These are phyloP conservation scores for Perodicticus potto DNA, from an alignment of 2,797 vertebrate genomes.

Conservation along the genomic window DNA sequence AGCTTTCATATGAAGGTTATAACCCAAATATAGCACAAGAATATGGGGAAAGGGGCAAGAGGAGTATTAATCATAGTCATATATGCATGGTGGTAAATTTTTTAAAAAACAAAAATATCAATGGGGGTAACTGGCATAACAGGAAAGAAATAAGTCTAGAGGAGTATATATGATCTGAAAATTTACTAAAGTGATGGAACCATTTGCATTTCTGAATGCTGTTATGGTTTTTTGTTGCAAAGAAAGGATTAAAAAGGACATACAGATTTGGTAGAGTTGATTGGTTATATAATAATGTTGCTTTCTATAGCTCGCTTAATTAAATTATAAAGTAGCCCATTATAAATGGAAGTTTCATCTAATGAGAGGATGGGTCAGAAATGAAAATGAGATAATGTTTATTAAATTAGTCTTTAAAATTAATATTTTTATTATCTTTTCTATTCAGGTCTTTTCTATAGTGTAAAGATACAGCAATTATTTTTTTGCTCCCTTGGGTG, in stretches of 20 bases:
- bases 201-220: neutral
- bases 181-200: neutral
- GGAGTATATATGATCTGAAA: neutral
- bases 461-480: neutral
- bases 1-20: no score
- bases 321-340: neutral
- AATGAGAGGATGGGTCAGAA: neutral
- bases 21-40: no score
- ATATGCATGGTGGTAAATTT: neutral
- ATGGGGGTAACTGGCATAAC: neutral
- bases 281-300: neutral
- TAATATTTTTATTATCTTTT: neutral
- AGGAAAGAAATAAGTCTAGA: neutral
- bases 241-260: neutral
- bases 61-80: neutral
- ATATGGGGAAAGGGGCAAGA: neutral
- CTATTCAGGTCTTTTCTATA: neutral
- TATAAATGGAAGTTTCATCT: neutral
- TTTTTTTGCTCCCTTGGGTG: neutral
- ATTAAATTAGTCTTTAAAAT: neutral
- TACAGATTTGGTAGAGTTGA: neutral
- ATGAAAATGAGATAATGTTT: neutral
- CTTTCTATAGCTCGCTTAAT: neutral
- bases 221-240: neutral
- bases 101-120: neutral